Percentiles rank a stretch among this genome's conserved stretches.
Evolutionary conservation across 1,140 invertebrate species (phyloP).

Genomic region (Eumeta japonica): DNA sequence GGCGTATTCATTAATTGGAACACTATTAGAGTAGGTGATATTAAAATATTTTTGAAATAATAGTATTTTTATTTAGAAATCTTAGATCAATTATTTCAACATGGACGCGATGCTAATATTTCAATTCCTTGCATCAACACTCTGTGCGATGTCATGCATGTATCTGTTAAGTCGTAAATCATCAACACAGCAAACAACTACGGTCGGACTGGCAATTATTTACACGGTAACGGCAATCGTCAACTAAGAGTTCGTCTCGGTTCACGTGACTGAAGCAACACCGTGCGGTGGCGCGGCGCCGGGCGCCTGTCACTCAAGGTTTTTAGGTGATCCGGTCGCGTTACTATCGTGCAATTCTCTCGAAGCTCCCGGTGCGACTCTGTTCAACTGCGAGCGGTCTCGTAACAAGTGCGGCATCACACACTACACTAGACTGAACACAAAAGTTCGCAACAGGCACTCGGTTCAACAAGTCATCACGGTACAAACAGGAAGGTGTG

Average conservation of each 20-base stretch:
- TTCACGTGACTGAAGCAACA: constrained; percentile 42
- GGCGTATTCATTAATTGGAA: no score
- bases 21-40: no score
- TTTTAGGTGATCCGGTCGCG: constrained; percentile 22
- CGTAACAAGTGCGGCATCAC: constrained; percentile 37
- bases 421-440: constrained; percentile 52
- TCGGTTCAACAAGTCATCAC: constrained; percentile 47
- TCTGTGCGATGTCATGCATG: constrained; percentile 42
- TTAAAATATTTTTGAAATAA: no score
- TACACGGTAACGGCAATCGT: no score
- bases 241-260: constrained; percentile 21
- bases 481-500: constrained; percentile 39
- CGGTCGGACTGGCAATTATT: constrained; percentile 33
- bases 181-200: constrained; percentile 41
- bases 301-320: constrained; percentile 46
- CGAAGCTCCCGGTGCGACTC: constrained; percentile 39
- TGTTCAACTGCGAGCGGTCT: constrained; percentile 36
- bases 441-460: constrained; percentile 48
- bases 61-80: no score
- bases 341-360: constrained; percentile 35
- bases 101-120: no score
- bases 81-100: no score
- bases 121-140: no score
- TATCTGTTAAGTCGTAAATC: constrained; percentile 24
- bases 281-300: constrained; percentile 16